Base-by-base conservation (phyloP, 2,797 vertebrate genomes). In the Coregonus sp. region DNA sequence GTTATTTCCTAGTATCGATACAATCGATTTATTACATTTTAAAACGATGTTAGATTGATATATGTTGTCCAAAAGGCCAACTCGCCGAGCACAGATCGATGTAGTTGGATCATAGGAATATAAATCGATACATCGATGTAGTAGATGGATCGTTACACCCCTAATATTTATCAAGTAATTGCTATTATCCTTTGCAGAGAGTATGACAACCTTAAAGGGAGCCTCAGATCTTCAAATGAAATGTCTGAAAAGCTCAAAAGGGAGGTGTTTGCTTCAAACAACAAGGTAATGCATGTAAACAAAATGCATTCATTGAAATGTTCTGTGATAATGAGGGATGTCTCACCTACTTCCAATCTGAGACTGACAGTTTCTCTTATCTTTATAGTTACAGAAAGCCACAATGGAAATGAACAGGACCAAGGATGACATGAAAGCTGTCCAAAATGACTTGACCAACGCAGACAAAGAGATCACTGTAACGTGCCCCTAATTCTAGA, bases 181-280 rank as follows among this genome's bases (percentile, higher is more conserved):
- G 9, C 40, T 47, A 47, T 1, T 79, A 29, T 78, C 0, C 59
- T 68, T 73, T 20, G 50, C 82, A 99, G 98, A 90, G 98, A 99
- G 82, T 99, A 99, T 4, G 98, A 99, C 77, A 98, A 95, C 84
- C 90, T 99, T 47, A 99, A 97, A 85, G 95, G 94, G 66, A 91
- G 91, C 51, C 89, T 95, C 72, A 97, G 95, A 83, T 89, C 91
- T 5, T 95, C 96, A n/a, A 93, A 93, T 76, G 97, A 98, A 72
- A 93, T 93, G 89, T 91, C 95, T 74, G 98, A 99, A 87, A 98
- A 97, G 86, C 90, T 99, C 76, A 98, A 95, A 90, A 96, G 95
- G 85, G 97, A 99, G 80, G 87, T 98, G 40, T 92, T 96, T 87
- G 89, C 94, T 74, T 92, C 95, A 71, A 96, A 92, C 85, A 95